Evolutionary conservation across 2,113 vertebrate genomes (phyloP), one percentile per base, ranked within the genome.

Genomic region (Pampusana beccarii): DNA sequence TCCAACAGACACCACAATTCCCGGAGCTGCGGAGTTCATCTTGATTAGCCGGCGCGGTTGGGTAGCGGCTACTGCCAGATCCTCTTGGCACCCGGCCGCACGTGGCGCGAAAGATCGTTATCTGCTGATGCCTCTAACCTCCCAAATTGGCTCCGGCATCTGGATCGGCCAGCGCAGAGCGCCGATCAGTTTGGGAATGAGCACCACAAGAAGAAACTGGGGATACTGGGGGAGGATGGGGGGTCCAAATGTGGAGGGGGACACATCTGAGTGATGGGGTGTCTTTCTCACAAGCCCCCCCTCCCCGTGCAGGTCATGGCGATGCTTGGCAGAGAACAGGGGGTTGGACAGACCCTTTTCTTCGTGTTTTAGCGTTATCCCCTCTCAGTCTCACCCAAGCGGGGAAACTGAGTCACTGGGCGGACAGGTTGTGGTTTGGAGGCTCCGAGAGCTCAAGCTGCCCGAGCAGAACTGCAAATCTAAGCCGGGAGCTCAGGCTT

Each of bases 41-140:
- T 92, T 14, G 38, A 83, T 93, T 66, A 81, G 88, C 69, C 58
- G 5, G 91, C 13, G 17, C 46, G 38, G 88, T 64, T 3, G 74
- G 88, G 93, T 25, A 92, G 90, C 9, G 69, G 88, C 80, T 62
- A 69, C 88, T 92, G 93, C 94, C 96, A 97, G 92, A 58, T 95
- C 81, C 83, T 67, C 66, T 48, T 86, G 97, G 86, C 91, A 34
- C 71, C 20, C 20, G 40, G 89, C 88, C 70, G n/a, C 72, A 50
- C 67, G 3, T 48, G 24, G 87, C 18, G 16, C 64, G 14, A 34
- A 86, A 79, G 88, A 80, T 81, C 91, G 53, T 94, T 86, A 91
- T 67, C 77, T 16, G 31, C 84, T 46, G 56, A 50, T 69, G 89
- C 69, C 78, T 79, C 79, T 24, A 57, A 94, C 86, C 92, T 65